phyloP scores from a whole-genome alignment of 1,140 invertebrate species.

The Nymphalis io region DNA sequence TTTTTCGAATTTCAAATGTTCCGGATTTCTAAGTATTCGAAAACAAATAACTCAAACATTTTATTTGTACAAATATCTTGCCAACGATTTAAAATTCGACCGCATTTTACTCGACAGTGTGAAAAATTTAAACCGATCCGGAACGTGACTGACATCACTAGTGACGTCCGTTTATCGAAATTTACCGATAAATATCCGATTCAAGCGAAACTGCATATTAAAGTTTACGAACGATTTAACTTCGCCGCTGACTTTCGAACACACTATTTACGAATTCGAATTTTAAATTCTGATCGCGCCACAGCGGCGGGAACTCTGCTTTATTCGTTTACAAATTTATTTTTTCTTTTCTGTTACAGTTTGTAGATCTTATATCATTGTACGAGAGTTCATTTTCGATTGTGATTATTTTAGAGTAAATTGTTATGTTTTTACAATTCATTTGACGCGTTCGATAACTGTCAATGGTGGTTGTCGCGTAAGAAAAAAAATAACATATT shows the following conservation, averaged over 20 bases:
- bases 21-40: conserved; percentile 8
- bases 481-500: conserved; percentile 71
- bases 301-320: conserved; percentile 63
- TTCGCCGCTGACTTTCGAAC: conserved; percentile 62
- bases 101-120: conserved; percentile 42
- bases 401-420: conserved; percentile 7
- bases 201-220: conserved; percentile 65
- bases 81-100: conserved; percentile 16
- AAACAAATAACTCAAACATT: conserved; percentile 7
- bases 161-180: conserved; percentile 60
- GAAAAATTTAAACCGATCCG: conserved; percentile 63
- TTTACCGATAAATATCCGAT: conserved; percentile 68
- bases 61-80: conserved; percentile 1
- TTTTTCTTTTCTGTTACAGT: conserved; percentile 21
- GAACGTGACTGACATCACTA: conserved; percentile 62
- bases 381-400: conserved; percentile 34
- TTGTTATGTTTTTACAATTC: conserved; percentile 60
- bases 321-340: conserved; percentile 60
- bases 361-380: conserved; percentile 20
- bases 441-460: conserved; percentile 73
- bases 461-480: conserved; percentile 58
- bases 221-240: conserved; percentile 73
- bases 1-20: conserved; percentile 1
- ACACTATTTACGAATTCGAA: conserved; percentile 60
- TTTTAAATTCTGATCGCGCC: conserved; percentile 71